Conservation (phyloP, 1,140 invertebrate species). For the Tetragonula clypearis region DNA sequence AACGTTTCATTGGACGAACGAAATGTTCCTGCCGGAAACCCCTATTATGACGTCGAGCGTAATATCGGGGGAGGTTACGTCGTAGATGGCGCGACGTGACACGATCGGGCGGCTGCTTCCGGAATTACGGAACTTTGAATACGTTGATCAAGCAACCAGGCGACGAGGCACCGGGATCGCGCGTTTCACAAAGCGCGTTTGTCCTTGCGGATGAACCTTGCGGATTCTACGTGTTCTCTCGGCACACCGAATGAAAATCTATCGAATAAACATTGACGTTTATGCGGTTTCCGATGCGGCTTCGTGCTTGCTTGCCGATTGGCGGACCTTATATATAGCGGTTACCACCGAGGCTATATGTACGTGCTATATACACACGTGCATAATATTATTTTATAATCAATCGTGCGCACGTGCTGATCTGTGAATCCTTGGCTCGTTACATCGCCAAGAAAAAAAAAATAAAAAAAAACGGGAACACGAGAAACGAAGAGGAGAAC, state of each 20-base stretch:
- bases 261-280: constrained; percentile 47
- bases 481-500: not conserved
- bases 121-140: not conserved
- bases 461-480: not conserved
- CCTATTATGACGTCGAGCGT: too few relatives aligned
- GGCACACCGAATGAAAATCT: constrained; percentile 30
- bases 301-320: constrained; percentile 24
- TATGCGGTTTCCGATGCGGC: not conserved
- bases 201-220: not conserved
- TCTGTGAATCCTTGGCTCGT: not conserved
- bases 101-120: not conserved
- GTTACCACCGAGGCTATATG: not conserved
- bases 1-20: too few relatives aligned
- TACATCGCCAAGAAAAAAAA: not conserved
- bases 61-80: too few relatives aligned
- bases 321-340: not conserved
- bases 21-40: too few relatives aligned
- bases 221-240: constrained; percentile 7
- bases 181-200: constrained; percentile 5
- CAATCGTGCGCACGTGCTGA: not conserved
- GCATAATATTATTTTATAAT: constrained; percentile 8
- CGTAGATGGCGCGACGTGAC: too few relatives aligned
- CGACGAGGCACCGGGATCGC: not conserved
- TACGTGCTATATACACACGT: not conserved
- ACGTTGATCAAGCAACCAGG: not conserved